Evolutionary conservation across 2,113 vertebrate species (phyloP), one percentile per base, ranked within the genome.

Genomic region (Galemys pyrenaicus): DNA sequence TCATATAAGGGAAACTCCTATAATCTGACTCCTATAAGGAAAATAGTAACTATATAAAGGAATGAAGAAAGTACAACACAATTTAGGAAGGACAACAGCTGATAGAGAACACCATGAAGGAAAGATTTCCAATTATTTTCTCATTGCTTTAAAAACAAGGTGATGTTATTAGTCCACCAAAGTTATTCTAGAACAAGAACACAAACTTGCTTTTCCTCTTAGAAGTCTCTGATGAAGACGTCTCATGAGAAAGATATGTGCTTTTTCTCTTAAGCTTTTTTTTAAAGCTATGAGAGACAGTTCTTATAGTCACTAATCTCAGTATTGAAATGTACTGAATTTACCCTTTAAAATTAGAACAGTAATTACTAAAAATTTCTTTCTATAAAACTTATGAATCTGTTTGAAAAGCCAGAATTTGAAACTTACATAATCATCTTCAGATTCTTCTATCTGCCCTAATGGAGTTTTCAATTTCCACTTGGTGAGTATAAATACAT

Each of bases 271-370:
- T n/a, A n/a, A n/a, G n/a, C n/a, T n/a, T n/a, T n/a, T n/a, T n/a
- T n/a, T n/a, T n/a, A n/a, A n/a, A 56, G 54, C 54, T 56, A 5
- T 56, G 54, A 20, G n/a, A 88, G 17, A 75, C 19, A 86, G 41
- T 1, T 90, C 54, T 41, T 64, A 24, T 68, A 24, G 15, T 12
- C n/a, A 89, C 65, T 64, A 83, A 78, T 64, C 49, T 68, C 22
- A 92, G 20, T 64, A 92, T 16, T 83, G 6, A 78, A 84, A 79
- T 51, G 6, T 84, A 49, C 35, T 92, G 19, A 92, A 79, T 49
- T 82, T 82, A 78, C 28, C 49, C 58, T 26, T 85, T 79, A 87
- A 82, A 80, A 78, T 86, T 79, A 89, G 41, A 93, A 95, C 13
- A 46, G 20, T 12, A 78, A 65, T 77, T 22, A 78, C 19, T 22